Evolutionary conservation across 2,113 vertebrate species (phyloP).

Genomic region (Murina feae): DNA sequence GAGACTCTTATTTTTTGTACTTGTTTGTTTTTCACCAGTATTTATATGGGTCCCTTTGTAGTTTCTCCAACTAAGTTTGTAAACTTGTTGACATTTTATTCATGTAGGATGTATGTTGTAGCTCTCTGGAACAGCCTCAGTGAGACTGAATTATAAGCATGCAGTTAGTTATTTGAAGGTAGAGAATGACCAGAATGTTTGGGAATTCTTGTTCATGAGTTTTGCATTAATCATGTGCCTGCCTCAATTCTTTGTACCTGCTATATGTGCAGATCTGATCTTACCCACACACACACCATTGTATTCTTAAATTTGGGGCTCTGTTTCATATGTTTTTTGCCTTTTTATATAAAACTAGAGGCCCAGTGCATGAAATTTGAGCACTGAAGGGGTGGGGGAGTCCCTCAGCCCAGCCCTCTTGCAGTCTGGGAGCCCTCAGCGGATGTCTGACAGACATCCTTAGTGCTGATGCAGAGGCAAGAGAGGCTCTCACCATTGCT

Average conservation of each 20-base stretch:
- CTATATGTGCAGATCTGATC: not conserved
- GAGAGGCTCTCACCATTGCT: too few species aligned
- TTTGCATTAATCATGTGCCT: not conserved
- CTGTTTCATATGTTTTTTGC: not conserved
- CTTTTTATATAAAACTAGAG: slow-evolving; percentile 8
- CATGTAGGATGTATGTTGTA: not conserved
- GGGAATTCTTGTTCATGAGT: not conserved
- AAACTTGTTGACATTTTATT: not conserved
- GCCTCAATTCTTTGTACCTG: not conserved
- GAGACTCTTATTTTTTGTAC: not conserved
- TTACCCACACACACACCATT: not conserved
- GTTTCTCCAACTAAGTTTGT: not conserved
- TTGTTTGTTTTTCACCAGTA: not conserved
- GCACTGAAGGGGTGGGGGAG: too few species aligned
- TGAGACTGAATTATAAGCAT: not conserved
- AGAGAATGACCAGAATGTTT: not conserved
- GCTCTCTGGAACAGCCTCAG: not conserved
- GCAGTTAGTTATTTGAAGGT: not conserved
- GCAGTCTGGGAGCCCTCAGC: too few species aligned
- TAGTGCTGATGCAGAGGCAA: too few species aligned
- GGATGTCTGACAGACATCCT: too few species aligned
- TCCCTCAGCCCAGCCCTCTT: too few species aligned
- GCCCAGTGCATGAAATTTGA: not conserved
- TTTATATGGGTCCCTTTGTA: not conserved
- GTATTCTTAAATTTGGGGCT: not conserved